Evolutionary conservation across 2,797 vertebrate genomes (phyloP), one percentile per base, ranked within the genome.

Genomic region (Protosalanx chinensis): DNA sequence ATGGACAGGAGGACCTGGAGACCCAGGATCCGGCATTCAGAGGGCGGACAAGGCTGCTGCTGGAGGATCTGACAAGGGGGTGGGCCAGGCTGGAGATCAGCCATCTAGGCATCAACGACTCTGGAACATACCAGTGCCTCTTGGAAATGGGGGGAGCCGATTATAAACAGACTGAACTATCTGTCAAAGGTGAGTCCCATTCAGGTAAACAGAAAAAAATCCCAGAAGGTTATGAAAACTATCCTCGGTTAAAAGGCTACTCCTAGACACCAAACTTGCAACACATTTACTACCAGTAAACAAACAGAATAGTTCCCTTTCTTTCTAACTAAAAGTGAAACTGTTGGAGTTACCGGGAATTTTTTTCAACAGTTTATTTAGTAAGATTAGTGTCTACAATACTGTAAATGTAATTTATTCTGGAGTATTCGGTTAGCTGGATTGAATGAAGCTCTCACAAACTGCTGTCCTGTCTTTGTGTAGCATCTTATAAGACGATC

Each of bases 51-150:
- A 85, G 63, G 61, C 78, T 96, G 32, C 60, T 93, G 63, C 86
- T 74, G 7, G 88, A 94, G 7, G 85, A 93, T 46, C 90, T 98
- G 73, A 30, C n/a, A 7, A 60, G 86, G 0, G 94, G 93, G 67
- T 89, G 74, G 75, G 93, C 93, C 3, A 89, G 88, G 4, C 85
- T 98, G 74, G 85, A 93, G 81, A 93, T 98, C 35, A 71, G 84
- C 29, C 73, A 81, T 0, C 91, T 97, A 37, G 87, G 80, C 71
- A 84, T 96, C 33, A 89, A 74, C 63, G 96, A 98, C 49, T 88
- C 94, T 0, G 96, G 96, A 0, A 72, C 35, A 5, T 98, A 97
- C 72, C 88, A 73, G 69, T 98, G 97, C 73, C 18, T 94, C 69
- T 85, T 97, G 76, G 71, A 76, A 68, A 91, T 92, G 0, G 76